phyloP scores from a whole-genome alignment of 2,797 vertebrate genomes.

The Cheirogaleus major region DNA sequence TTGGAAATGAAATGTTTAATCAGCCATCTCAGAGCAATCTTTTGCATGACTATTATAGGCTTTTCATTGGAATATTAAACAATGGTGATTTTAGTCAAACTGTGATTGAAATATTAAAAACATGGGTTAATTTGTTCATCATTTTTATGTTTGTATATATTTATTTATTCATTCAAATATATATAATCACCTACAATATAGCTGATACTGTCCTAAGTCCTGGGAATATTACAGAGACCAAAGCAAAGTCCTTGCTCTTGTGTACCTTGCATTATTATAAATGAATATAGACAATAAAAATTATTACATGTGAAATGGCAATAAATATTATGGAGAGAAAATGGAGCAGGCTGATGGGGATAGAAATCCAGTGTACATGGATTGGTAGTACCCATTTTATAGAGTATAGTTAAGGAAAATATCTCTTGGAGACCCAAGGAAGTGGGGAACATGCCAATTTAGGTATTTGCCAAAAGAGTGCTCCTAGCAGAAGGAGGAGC shows the following conservation, averaged over 20 bases:
- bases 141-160: background rate
- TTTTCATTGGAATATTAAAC: constrained; percentile 48
- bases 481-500: constrained; percentile 10
- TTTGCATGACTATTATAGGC: background rate
- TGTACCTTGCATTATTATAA: background rate
- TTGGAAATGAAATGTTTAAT: constrained; percentile 60
- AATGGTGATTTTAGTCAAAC: constrained; percentile 34
- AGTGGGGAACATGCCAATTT: background rate
- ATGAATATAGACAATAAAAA: background rate
- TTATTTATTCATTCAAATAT: background rate
- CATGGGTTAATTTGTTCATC: background rate
- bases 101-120: constrained; percentile 1
- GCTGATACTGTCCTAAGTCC: background rate
- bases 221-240: background rate
- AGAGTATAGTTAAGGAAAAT: background rate
- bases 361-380: background rate
- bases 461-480: background rate
- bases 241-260: background rate
- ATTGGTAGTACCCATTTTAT: background rate
- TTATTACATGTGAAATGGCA: background rate
- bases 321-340: background rate
- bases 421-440: background rate
- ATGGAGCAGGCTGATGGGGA: background rate
- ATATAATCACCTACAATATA: background rate
- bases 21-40: constrained; percentile 25